Conservation (phyloP, 2,888 invertebrate genomes). For the Polymixis lichenea region DNA sequence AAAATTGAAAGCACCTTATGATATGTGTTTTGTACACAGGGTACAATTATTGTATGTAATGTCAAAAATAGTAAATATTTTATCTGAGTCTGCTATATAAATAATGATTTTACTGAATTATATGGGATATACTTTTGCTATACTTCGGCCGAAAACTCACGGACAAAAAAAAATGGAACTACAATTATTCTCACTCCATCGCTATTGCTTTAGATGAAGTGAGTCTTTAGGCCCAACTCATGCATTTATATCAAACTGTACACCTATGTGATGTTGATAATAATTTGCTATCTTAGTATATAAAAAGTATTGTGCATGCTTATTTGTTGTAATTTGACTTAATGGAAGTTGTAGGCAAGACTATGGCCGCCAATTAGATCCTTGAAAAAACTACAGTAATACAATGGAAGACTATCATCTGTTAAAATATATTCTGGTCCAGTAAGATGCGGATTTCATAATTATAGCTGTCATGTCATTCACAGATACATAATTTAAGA, state of each 20-base stretch:
- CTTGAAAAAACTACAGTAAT: constrained; percentile 13
- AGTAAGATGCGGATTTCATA: not conserved
- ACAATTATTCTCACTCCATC: not conserved
- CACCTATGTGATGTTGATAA: not conserved
- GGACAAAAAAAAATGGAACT: not conserved
- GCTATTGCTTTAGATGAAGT: not conserved
- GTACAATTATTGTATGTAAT: constrained; percentile 11
- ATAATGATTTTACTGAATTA: not conserved
- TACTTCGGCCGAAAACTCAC: not conserved
- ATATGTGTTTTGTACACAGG: constrained; percentile 31
- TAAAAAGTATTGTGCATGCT: constrained; percentile 18
- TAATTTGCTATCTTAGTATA: constrained; percentile 8
- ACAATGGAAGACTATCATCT: constrained; percentile 48
- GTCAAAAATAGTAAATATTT: constrained; percentile 37
- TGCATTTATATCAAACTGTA: constrained; percentile 3
- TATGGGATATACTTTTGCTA: not conserved
- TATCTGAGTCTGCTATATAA: not conserved
- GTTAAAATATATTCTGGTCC: not conserved
- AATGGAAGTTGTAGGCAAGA: constrained; percentile 2
- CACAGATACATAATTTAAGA: no score
- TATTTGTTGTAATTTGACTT: constrained; percentile 4
- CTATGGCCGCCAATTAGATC: constrained; percentile 1
- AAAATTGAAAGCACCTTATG: constrained; percentile 27
- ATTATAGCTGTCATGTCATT: not conserved
- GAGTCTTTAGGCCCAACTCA: not conserved